phyloP scores from a whole-genome alignment of 2,113 vertebrate species.

The Drymodes brunneopygia region DNA sequence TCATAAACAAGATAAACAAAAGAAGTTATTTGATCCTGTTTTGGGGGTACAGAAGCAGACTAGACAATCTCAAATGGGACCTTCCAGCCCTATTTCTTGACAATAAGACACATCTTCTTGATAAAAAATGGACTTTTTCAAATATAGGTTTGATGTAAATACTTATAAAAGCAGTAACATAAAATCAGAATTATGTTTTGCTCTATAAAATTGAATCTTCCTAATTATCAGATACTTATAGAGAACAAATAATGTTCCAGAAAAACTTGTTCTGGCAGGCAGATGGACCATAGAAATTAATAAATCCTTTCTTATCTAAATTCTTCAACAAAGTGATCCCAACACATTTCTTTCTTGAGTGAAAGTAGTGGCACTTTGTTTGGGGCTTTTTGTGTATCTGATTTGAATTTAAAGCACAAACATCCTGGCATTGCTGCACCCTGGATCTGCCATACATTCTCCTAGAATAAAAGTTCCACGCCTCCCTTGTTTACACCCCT shows the following conservation, averaged over 20 bases:
- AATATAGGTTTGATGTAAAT: background rate
- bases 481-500: constrained; percentile 29
- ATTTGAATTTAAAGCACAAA: constrained; percentile 29
- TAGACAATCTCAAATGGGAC: background rate
- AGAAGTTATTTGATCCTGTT: background rate
- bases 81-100: background rate
- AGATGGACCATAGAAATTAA: background rate
- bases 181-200: background rate
- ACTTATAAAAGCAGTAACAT: background rate
- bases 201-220: background rate
- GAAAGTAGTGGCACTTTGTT: background rate
- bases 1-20: background rate
- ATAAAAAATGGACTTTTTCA: background rate
- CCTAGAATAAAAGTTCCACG: background rate
- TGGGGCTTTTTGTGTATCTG: background rate
- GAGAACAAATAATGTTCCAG: background rate
- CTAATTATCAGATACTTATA: background rate
- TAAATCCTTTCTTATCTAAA: background rate
- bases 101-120: background rate
- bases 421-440: background rate
- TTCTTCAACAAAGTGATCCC: background rate
- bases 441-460: background rate
- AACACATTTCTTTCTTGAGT: background rate
- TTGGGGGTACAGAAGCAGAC: background rate
- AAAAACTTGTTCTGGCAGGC: background rate